Percentiles rank a stretch among this genome's conserved stretches.
Evolutionary conservation across 2,888 invertebrate genomes (phyloP).

Genomic region (Brenthis hecate): DNA sequence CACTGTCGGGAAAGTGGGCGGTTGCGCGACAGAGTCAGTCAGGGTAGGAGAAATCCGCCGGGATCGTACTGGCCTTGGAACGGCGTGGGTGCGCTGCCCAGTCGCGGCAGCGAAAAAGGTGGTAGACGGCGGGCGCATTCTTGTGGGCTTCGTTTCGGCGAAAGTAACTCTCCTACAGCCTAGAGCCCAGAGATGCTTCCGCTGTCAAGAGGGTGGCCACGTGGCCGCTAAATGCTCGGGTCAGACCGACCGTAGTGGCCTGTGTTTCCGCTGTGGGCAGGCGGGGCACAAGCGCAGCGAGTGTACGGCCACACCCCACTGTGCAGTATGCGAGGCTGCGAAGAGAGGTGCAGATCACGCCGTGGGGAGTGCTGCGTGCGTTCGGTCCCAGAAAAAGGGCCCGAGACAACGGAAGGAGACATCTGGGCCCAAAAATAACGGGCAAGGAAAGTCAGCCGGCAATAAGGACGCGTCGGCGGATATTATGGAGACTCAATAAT

Average conservation of each 20-base stretch:
- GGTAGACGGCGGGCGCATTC: no score
- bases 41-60: not conserved
- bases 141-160: no score
- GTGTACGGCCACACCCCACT: not conserved
- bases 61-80: not conserved
- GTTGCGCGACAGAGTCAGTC: not conserved
- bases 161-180: no score
- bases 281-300: not conserved
- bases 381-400: no score
- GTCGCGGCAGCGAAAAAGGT: not conserved
- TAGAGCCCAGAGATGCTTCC: not conserved
- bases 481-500: no score
- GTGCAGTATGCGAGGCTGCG: not conserved
- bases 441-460: no score
- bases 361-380: not conserved
- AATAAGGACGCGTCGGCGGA: no score
- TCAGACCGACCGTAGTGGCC: not conserved
- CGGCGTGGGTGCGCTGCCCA: slow-evolving; percentile 1
- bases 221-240: not conserved
- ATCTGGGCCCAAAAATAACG: no score
- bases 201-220: not conserved
- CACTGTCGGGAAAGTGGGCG: not conserved
- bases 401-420: no score
- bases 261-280: not conserved
- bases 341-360: not conserved